Base-by-base conservation (phyloP, 2,113 vertebrate genomes). In the Hymenochirus boettgeri region DNA sequence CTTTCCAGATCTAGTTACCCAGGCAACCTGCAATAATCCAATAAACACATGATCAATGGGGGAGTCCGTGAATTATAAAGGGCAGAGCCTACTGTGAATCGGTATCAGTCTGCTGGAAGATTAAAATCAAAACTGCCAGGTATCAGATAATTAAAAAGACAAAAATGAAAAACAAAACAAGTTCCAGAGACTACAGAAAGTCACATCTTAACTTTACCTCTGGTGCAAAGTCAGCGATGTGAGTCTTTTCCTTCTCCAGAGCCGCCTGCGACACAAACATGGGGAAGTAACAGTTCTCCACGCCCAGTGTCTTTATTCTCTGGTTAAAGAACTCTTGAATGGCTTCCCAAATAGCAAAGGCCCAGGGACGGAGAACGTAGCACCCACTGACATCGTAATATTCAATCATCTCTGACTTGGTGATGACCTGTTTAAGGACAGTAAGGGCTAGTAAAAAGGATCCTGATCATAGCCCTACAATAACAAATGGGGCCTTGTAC, bases 251-350 rank as follows among this genome's bases (percentile, higher is more conserved):
- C 69, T 88, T 99, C 83, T 99, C 94, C 15, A 99, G 74, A 0
- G 96, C 96, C 10, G 90, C 88, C 77, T 99, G 96, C 45, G 96
- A 99, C 52, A 99, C 95, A 7, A 99, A 98, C 87, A 99, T 99
- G 61, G 96, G 96, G 81, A 99, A 99, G 77, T 99, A 99, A 80
- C 96, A 99, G 84, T 99, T 99, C 79, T 99, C 96, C 70, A 99
- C 93, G 15, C 96, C 96, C 22, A 98, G 79, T 73, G 95, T 97
- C 84, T 88, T 99, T 71, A 99, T 99, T 79, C 94, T 93, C 3
- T 70, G 33, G 69, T 99, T 93, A 5, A 99, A 96, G 80, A 96
- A 99, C 2, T 92, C 86, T 76, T 91, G 91, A 75, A 99, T 97
- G 69, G 80, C 61, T 72, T 99, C 96, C 96, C 96, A 99, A 79